Evolutionary conservation across 2,797 vertebrate species (phyloP).

Genomic region (Acropternis orthonyx): DNA sequence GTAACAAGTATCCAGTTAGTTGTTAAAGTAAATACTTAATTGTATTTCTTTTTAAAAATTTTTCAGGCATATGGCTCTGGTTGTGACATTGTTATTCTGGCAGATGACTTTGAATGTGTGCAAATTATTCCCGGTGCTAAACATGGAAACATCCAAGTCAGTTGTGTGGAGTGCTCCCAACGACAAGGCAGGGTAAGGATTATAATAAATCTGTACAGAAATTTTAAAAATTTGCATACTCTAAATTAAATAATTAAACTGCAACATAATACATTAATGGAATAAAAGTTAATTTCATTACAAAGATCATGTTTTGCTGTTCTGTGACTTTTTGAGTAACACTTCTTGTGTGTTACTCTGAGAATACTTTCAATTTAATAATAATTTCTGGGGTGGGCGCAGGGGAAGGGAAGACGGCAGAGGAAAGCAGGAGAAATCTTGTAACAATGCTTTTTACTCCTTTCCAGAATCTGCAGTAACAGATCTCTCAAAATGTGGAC

Average conservation of each 20-base stretch:
- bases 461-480: background rate
- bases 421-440: background rate
- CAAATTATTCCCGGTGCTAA: slow-evolving; percentile 99
- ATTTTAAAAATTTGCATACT: background rate
- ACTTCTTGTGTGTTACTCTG: background rate
- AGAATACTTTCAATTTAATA: background rate
- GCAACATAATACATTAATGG: background rate
- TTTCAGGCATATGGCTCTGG: slow-evolving; percentile 96
- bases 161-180: slow-evolving; percentile 97
- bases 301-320: background rate
- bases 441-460: background rate
- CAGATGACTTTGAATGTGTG: slow-evolving; percentile 97
- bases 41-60: slow-evolving; percentile 2
- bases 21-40: background rate
- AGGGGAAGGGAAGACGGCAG: fast-evolving
- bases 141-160: slow-evolving; percentile 99
- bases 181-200: slow-evolving; percentile 93
- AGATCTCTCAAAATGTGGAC: background rate
- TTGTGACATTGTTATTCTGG: slow-evolving; percentile 96
- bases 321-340: background rate
- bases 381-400: background rate
- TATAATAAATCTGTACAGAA: background rate
- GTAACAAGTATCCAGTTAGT: background rate
- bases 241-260: background rate
- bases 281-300: background rate